Evolutionary conservation across 2,113 vertebrate species (phyloP).

Genomic region (Bubalus kerabau): DNA sequence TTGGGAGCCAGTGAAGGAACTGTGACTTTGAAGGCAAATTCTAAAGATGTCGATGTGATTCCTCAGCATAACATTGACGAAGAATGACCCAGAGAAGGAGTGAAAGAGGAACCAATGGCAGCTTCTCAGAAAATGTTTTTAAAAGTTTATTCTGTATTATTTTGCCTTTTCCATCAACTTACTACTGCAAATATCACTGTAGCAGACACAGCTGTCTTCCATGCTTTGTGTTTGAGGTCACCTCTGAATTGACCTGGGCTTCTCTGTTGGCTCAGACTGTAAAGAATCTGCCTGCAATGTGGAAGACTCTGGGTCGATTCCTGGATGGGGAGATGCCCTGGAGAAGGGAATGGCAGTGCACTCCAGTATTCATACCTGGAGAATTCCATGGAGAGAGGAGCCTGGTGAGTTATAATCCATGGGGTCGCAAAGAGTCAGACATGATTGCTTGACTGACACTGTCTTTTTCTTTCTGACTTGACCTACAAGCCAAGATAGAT

Average conservation of each 20-base stretch:
- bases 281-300: background rate
- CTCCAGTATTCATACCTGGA: background rate
- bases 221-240: fast-evolving
- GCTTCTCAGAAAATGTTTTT: background rate
- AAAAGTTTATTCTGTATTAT: background rate
- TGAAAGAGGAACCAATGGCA: background rate
- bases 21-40: background rate
- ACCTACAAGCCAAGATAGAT: background rate
- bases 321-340: background rate
- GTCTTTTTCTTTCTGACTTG: background rate
- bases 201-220: background rate
- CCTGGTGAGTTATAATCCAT: background rate
- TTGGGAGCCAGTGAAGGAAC: background rate
- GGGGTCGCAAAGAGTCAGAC: background rate
- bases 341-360: background rate
- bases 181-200: no score
- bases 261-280: background rate
- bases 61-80: background rate
- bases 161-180: background rate
- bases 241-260: background rate
- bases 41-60: background rate
- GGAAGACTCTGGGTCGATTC: fast-evolving
- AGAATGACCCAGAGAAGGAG: background rate
- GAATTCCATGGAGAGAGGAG: background rate
- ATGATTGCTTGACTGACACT: background rate